These are phyloP conservation scores for Pipa parva DNA, from an alignment of 2,113 vertebrate species.

Conservation along the genomic window DNA sequence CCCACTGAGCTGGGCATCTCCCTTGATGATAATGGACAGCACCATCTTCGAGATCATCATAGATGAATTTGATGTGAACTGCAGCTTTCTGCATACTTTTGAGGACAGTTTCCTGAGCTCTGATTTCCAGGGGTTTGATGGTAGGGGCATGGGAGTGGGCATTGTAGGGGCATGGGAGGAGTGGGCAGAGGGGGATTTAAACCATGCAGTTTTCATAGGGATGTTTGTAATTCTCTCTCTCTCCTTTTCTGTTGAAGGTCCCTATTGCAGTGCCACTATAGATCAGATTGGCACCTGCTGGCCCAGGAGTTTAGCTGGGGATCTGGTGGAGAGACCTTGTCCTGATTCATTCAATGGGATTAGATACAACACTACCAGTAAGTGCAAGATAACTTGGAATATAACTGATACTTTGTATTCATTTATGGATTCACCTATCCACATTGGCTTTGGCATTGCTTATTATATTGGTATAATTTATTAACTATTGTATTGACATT, in stretches of 20 bases:
- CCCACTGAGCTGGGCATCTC: neutral
- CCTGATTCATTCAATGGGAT: conserved; percentile 94
- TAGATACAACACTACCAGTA: conserved; percentile 95
- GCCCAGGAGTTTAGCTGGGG: conserved; percentile 80
- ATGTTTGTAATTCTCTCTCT: conserved; percentile 26
- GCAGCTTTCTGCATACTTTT: conserved; percentile 76
- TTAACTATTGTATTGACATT: too few relatives aligned
- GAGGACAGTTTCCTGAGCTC: conserved; percentile 75
- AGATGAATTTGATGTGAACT: conserved; percentile 84
- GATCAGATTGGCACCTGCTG: conserved; percentile 98
- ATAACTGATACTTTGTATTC: too few relatives aligned
- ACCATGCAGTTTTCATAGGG: neutral
- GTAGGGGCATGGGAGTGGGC: conserved; percentile 56
- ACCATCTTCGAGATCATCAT: conserved; percentile 75
- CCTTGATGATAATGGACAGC: conserved; percentile 68
- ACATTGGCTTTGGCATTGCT: too few relatives aligned
- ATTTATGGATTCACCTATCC: too few relatives aligned
- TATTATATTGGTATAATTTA: too few relatives aligned
- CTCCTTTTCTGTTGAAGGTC: conserved; percentile 58
- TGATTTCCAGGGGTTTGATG: conserved; percentile 70
- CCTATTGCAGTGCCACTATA: conserved; percentile 86
- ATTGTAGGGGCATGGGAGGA: neutral
- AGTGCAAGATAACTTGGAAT: conserved; percentile 52
- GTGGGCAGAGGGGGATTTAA: too few relatives aligned
- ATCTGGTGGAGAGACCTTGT: conserved; percentile 86